phyloP scores from a whole-genome alignment of 2,888 invertebrate genomes.

The Adela reaumurella region DNA sequence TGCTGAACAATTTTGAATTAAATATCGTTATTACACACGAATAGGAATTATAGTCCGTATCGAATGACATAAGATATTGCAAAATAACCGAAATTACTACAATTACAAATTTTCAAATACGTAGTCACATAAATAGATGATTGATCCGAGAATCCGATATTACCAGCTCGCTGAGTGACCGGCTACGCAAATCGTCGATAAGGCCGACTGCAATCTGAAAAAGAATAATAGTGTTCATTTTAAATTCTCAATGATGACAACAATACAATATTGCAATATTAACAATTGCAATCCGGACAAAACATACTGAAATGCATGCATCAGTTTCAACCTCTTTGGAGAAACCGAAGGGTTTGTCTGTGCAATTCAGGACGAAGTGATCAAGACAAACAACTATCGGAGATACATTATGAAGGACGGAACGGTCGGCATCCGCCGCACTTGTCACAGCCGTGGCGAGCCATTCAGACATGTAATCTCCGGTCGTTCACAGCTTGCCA shows the following conservation, averaged over 20 bases:
- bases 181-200: not conserved
- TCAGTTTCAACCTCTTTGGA: too few relatives aligned
- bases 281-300: too few relatives aligned
- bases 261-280: too few relatives aligned
- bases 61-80: not conserved
- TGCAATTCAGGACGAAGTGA: too few relatives aligned
- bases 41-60: not conserved
- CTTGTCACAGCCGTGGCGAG: too few relatives aligned
- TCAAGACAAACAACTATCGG: slow-evolving; percentile 9
- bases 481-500: too few relatives aligned
- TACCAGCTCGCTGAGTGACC: slow-evolving; percentile 1
- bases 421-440: too few relatives aligned
- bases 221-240: slow-evolving; percentile 4
- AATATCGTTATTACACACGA: slow-evolving; percentile 1
- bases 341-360: too few relatives aligned
- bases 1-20: slow-evolving; percentile 2
- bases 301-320: too few relatives aligned
- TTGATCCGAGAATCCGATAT: slow-evolving; percentile 1
- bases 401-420: too few relatives aligned
- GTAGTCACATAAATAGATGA: slow-evolving; percentile 1
- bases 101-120: slow-evolving; percentile 1
- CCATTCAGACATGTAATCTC: too few relatives aligned
- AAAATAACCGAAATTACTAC: slow-evolving; percentile 8
- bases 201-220: not conserved
- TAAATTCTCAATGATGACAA: not conserved